Evolutionary conservation across 1,140 invertebrate species (phyloP), one percentile per base, ranked within the genome.

Genomic region (Agrypnia vestita): DNA sequence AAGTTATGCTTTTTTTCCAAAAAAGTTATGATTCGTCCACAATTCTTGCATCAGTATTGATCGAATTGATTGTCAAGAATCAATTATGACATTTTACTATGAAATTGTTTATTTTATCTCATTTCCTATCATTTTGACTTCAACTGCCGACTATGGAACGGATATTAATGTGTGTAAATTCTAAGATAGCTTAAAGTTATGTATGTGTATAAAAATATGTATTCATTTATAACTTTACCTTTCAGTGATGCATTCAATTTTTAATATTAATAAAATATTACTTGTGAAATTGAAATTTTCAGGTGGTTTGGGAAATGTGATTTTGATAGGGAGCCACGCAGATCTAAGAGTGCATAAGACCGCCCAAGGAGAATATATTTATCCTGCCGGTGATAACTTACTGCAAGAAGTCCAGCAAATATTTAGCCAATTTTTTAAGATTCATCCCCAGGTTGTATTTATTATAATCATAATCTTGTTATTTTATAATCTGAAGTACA

Each of bases 321-420:
- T 93, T 13, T 85, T 95, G 25, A 88, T 95, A 4, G 94, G 92
- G 8, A 94, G 93, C 0, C 93, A 95, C 85, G 92, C 93, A 12
- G 93, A 94, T 84, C 83, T 89, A 0, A 83, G 88, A 8, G 91
- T 91, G 53, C 87, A 87, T 11, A 91, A 90, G 81, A 91, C 90
- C 56, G 84, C 88, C 43, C 86, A 90, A 21, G 92, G 92, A 43
- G 91, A 91, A 81, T 93, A 91, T 86, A 85, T 91, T 8, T 90
- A 89, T 84, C 87, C 90, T n/a, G 91, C 92, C 73, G 91, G 90
- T 3, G 89, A 90, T 64, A 88, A 88, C 43, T 87, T 93, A 43
- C 85, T 93, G 59, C 87, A 91, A 89, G 80, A 86, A 90, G 47
- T 87, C 83, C 76, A 82, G 74, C 85, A 87, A 82, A 67, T 84